phyloP scores from a whole-genome alignment of 2,113 vertebrate genomes.

The Microcebus lehilahytsara region DNA sequence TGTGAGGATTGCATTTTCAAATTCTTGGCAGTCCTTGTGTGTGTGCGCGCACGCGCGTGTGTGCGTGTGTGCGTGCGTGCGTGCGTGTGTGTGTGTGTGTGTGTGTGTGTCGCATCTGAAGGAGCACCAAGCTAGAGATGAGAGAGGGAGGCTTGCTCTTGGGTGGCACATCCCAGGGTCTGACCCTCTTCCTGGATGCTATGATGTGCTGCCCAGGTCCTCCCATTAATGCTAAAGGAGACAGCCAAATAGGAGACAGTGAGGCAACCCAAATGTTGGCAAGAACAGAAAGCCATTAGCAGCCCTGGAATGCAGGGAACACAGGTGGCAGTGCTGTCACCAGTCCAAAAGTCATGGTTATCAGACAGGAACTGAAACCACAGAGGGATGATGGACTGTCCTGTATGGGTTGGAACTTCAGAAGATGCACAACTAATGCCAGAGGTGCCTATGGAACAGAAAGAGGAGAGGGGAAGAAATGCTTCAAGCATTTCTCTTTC shows the following conservation, averaged over 20 bases:
- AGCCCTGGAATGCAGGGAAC: not conserved
- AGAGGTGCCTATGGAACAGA: not conserved
- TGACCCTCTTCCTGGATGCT: not conserved
- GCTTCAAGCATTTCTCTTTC: not conserved
- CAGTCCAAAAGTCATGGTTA: not conserved
- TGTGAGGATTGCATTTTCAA: not conserved
- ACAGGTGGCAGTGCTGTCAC: not conserved
- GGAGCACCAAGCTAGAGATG: not conserved
- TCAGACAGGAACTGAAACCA: not conserved
- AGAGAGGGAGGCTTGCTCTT: not conserved
- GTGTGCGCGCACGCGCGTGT: too few species aligned
- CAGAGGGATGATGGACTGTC: not conserved
- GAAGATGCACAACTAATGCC: not conserved
- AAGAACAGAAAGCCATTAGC: not conserved
- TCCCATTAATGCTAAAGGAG: not conserved
- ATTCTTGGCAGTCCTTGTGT: not conserved
- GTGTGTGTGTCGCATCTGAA: not conserved
- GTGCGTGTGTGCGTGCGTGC: too few species aligned
- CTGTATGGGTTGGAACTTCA: not conserved
- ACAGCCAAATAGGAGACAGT: not conserved
- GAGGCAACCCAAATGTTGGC: not conserved
- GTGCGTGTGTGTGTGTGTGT: not conserved
- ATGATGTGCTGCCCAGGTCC: not conserved
- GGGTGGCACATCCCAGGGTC: not conserved
- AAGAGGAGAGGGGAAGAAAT: not conserved